phyloP scores from a whole-genome alignment of 2,797 vertebrate genomes.

The Pseudotriccus pelzelni region DNA sequence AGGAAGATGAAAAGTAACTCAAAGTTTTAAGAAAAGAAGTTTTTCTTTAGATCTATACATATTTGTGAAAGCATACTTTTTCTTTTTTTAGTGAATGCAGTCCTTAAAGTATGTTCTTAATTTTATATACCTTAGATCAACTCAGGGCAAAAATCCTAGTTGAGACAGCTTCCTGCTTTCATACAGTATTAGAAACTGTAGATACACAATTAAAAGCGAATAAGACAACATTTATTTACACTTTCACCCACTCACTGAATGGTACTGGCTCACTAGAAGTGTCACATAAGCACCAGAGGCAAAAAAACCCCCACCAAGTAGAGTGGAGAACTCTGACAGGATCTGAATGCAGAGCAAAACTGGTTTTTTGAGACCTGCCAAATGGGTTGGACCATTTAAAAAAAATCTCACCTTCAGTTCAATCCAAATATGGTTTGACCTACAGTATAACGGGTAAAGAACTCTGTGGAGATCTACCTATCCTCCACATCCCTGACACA shows the following conservation, averaged over 20 bases:
- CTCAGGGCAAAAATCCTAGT: neutral
- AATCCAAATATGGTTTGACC: neutral
- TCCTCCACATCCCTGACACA: neutral
- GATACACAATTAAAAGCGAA: neutral
- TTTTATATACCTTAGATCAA: neutral
- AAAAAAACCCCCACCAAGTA: neutral
- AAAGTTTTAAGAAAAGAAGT: neutral
- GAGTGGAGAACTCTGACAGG: neutral
- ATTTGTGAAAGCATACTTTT: neutral
- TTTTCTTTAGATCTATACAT: neutral
- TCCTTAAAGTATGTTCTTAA: neutral
- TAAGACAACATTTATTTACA: neutral
- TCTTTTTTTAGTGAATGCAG: neutral
- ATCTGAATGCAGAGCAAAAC: neutral
- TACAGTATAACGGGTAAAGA: neutral
- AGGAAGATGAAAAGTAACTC: neutral
- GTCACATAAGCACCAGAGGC: neutral
- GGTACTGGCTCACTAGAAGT: neutral
- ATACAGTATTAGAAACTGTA: neutral
- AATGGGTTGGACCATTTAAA: neutral
- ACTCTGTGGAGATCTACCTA: neutral
- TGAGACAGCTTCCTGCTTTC: neutral
- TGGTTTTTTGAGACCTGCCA: neutral
- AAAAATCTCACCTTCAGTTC: neutral
- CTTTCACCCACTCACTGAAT: neutral